A percentile compares a stretch with the other conserved stretches of the same genome.
These are phyloP conservation scores for Crocidura indochinensis DNA, from an alignment of 2,797 vertebrate species.

Conservation along the genomic window DNA sequence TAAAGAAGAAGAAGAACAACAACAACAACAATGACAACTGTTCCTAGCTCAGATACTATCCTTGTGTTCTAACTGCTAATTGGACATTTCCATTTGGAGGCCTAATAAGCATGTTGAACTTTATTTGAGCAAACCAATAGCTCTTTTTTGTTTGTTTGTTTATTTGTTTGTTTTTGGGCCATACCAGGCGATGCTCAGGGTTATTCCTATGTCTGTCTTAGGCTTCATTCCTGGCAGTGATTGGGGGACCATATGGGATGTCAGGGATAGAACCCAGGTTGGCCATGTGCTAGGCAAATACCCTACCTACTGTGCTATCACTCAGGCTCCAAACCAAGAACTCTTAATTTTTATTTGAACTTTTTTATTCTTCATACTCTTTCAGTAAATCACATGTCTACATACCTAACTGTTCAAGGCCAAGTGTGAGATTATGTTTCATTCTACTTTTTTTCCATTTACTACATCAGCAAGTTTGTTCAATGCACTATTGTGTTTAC, in stretches of 20 bases:
- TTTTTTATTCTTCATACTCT: not conserved
- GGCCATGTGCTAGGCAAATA: too few relatives aligned
- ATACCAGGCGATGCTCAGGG: too few relatives aligned
- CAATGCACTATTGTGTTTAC: too few relatives aligned
- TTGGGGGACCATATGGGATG: too few relatives aligned
- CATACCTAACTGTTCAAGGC: not conserved
- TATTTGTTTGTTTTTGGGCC: too few relatives aligned
- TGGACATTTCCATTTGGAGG: not conserved
- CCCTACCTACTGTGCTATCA: too few relatives aligned
- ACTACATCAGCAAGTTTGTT: not conserved
- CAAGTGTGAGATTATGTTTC: not conserved
- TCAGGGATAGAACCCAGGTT: too few relatives aligned
- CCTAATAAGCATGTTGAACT: not conserved
- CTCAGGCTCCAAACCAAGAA: not conserved
- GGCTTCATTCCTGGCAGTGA: too few relatives aligned
- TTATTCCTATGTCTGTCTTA: too few relatives aligned
- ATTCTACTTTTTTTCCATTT: not conserved
- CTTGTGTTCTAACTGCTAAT: not conserved
- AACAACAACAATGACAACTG: not conserved
- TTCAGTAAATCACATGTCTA: not conserved
- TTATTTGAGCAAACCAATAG: not conserved
- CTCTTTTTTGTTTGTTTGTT: too few relatives aligned
- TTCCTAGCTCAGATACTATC: not conserved
- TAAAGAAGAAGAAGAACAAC: too few relatives aligned
- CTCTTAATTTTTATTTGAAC: not conserved